phyloP scores from a whole-genome alignment of 64 coral and sea anemone species.

The Orbicella faveolata region DNA sequence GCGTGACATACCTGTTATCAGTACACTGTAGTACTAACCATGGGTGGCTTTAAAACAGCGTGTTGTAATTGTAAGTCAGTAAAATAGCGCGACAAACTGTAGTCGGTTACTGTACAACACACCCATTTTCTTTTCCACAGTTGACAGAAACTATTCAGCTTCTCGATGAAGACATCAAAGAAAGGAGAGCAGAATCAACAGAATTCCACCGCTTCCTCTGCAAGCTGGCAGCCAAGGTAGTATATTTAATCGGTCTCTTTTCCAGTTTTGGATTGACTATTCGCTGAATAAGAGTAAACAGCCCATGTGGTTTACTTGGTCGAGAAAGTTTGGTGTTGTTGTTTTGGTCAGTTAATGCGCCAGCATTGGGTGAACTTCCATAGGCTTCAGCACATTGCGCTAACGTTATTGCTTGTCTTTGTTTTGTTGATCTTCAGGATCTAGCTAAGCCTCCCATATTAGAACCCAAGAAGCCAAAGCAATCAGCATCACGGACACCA shows the following conservation, averaged over 20 bases:
- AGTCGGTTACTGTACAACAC: background rate
- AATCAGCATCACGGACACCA: slow-evolving; percentile 50
- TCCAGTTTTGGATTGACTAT: no score
- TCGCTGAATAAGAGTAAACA: no score
- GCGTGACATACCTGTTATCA: background rate
- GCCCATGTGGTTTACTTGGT: background rate
- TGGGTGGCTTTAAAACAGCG: no score
- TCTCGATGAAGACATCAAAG: slow-evolving; percentile 18
- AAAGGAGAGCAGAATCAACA: slow-evolving; percentile 14
- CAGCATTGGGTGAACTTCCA: no score
- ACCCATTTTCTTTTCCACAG: background rate
- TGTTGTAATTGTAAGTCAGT: no score
- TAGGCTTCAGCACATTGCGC: no score
- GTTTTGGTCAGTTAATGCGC: background rate
- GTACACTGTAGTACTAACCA: background rate
- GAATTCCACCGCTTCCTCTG: slow-evolving; percentile 6
- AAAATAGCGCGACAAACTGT: background rate
- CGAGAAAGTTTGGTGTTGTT: background rate
- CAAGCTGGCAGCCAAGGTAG: slow-evolving; percentile 28
- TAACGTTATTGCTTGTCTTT: background rate
- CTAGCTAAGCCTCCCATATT: slow-evolving; percentile 61
- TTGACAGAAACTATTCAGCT: slow-evolving; percentile 23
- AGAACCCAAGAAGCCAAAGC: slow-evolving; percentile 73
- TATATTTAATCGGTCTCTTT: no score
- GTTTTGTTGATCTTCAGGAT: slow-evolving; percentile 45